phyloP scores from a whole-genome alignment of 2,888 invertebrate genomes.

The Cepaea hortensis region DNA sequence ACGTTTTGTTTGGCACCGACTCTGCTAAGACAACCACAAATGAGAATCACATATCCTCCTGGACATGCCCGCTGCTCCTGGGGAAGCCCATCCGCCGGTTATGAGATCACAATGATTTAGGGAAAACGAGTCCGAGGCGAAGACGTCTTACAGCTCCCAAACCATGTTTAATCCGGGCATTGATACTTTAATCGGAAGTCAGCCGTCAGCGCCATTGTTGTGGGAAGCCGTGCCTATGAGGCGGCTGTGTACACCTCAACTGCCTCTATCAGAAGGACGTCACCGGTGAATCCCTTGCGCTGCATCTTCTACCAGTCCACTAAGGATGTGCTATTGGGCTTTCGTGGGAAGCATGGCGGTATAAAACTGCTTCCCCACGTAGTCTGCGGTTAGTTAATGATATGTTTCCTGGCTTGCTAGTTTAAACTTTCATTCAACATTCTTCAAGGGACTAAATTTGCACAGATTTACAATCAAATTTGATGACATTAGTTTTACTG shows the following conservation, averaged over 20 bases:
- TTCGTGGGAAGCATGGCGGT: neutral
- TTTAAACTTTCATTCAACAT: too few relatives aligned
- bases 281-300: slow-evolving; percentile 5
- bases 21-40: too few relatives aligned
- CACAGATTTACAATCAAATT: too few relatives aligned
- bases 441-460: too few relatives aligned
- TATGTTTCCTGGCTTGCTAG: too few relatives aligned
- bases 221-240: slow-evolving; percentile 3
- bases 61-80: too few relatives aligned
- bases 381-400: neutral
- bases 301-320: neutral
- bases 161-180: slow-evolving; percentile 30
- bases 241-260: neutral
- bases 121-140: neutral
- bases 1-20: too few relatives aligned
- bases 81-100: neutral
- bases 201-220: slow-evolving; percentile 28
- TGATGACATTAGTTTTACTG: too few relatives aligned
- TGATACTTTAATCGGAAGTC: slow-evolving; percentile 42
- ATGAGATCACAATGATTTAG: neutral
- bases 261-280: neutral
- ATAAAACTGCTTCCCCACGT: slow-evolving; percentile 18
- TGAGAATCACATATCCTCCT: too few relatives aligned
- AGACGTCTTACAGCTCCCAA: neutral
- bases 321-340: slow-evolving; percentile 6